These are phyloP conservation scores for Cyaniris semiargus DNA, from an alignment of 2,888 invertebrate genomes.

Conservation along the genomic window DNA sequence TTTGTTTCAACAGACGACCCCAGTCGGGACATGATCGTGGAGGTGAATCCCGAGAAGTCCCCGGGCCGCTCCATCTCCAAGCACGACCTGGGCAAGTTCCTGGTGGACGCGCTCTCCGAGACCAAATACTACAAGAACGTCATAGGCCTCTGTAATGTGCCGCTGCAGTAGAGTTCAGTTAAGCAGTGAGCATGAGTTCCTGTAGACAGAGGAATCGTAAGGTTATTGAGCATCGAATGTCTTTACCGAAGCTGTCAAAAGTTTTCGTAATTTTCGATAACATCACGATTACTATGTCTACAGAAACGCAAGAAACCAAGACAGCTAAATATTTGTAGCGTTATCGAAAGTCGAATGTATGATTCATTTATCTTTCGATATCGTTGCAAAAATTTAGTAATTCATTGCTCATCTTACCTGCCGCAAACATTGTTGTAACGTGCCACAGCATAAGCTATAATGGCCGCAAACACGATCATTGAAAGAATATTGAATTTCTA, in stretches of 20 bases:
- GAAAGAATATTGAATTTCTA: background rate
- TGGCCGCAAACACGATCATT: no score
- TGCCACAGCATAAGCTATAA: background rate
- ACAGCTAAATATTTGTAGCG: background rate
- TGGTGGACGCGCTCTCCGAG: constrained; percentile 85
- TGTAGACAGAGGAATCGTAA: background rate
- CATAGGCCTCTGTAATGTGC: constrained; percentile 65
- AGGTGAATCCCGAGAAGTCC: constrained; percentile 82
- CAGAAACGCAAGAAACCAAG: background rate
- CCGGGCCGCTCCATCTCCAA: constrained; percentile 88
- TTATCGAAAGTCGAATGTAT: background rate
- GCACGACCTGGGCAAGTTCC: constrained; percentile 87
- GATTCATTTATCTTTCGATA: background rate
- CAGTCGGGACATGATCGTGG: constrained; percentile 77
- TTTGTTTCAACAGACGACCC: constrained; percentile 81
- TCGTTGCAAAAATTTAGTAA: background rate
- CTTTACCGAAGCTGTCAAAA: background rate
- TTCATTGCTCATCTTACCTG: background rate
- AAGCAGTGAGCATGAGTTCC: background rate
- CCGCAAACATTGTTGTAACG: background rate
- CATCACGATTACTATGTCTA: background rate
- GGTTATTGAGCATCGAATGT: no score
- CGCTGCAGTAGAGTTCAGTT: constrained; percentile 45
- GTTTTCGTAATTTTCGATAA: background rate
- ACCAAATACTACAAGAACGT: constrained; percentile 82